Evolutionary conservation across 2,797 vertebrate genomes (phyloP), one percentile per base, ranked within the genome.

Genomic region (Bufotes viridis): DNA sequence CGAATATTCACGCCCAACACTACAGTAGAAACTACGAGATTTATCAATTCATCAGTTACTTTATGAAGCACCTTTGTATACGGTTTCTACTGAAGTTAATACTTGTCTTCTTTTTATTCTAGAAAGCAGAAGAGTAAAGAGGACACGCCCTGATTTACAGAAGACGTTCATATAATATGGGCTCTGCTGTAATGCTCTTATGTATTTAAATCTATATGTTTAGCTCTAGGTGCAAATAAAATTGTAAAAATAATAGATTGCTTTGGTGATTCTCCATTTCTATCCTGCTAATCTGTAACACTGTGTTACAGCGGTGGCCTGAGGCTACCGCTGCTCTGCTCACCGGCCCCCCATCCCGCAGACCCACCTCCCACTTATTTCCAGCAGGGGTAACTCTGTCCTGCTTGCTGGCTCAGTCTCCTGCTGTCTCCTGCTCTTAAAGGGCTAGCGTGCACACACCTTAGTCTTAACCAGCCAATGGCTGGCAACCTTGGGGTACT

Each of bases 151-250:
- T 42, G 13, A 22, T 42, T 76, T 29, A 15, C 78, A 70, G 81
- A 84, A 57, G 86, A 87, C 18, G 87, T 81, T 85, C 83, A 89
- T 89, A 89, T 67, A 89, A 89, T 89, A 89, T 89, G 87, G 58
- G n/a, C 87, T 75, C 29, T 6, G 58, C 24, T 88, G 87, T 85
- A 57, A 84, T 14, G 51, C 69, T 88, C 17, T 34, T 80, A 14
- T 85, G 75, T 80, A 88, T 78, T 34, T 80, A 79, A 74, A 24
- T 78, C 51, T 78, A 15, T 42, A 63, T 61, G 76, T 81, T 61
- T 78, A 84, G 81, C 34, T 72, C 75, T 60, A 88, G 63, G 9
- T 88, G 87, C 82, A 88, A 88, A 89, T 89, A 89, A 89, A 89
- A 29, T 14, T 13, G 2, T 61, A 26, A 34, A 76, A 60, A 18